phyloP scores from a whole-genome alignment of 37 sponge, comb jelly and placozoan species.

The Geodia barretti region DNA sequence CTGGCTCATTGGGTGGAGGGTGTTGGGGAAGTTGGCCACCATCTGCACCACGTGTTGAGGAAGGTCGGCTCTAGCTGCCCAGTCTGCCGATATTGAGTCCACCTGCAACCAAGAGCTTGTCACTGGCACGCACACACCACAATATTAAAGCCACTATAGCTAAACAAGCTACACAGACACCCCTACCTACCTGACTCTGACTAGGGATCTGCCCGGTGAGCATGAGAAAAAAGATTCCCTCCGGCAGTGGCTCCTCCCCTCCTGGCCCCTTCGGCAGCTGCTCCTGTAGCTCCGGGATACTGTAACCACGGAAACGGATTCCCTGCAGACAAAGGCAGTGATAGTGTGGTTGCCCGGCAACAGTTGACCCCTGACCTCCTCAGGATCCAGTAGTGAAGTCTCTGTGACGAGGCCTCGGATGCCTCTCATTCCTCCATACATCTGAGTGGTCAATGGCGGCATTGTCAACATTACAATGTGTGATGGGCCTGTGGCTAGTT shows the following conservation, averaged over 20 bases:
- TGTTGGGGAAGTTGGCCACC: slow-evolving; percentile 94
- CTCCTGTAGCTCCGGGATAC: slow-evolving; percentile 96
- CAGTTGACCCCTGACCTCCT: slow-evolving; percentile 63
- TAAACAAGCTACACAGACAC: not conserved
- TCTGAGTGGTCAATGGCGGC: no score
- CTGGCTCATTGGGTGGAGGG: slow-evolving; percentile 99
- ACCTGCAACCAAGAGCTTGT: slow-evolving; percentile 77
- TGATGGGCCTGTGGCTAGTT: no score
- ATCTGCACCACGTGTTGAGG: slow-evolving; percentile 97
- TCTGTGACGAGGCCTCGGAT: slow-evolving; percentile 96
- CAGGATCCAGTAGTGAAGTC: slow-evolving; percentile 95
- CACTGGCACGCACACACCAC: no score
- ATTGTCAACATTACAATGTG: no score
- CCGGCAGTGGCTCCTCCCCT: slow-evolving; percentile 95
- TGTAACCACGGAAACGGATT: slow-evolving; percentile 96
- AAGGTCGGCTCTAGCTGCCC: slow-evolving; percentile 90
- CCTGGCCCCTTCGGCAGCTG: slow-evolving; percentile 90
- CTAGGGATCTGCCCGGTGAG: slow-evolving; percentile 93
- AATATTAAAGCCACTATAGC: no score
- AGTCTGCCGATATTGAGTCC: slow-evolving; percentile 80
- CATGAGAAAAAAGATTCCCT: slow-evolving; percentile 96
- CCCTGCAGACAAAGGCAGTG: slow-evolving; percentile 47
- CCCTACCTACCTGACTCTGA: slow-evolving; percentile 73
- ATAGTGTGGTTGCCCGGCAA: no score
- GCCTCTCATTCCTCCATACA: slow-evolving; percentile 98